Evolutionary conservation across 2,113 vertebrate genomes (phyloP).

Genomic region (Gasterosteus aculeatus): DNA sequence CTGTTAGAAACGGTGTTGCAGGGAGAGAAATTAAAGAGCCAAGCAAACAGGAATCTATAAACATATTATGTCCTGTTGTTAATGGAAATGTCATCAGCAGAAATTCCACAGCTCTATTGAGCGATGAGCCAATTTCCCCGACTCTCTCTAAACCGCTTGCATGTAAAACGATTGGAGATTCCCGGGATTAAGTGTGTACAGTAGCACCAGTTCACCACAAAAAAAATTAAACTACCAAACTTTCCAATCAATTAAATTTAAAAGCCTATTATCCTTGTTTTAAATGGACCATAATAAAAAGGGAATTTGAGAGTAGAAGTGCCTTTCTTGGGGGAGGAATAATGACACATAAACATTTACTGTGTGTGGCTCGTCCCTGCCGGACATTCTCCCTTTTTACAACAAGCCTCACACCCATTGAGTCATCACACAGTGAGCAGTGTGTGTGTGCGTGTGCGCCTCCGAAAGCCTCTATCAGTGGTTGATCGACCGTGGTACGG

Average conservation of each 20-base stretch:
- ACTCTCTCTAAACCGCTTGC: conserved; percentile 64
- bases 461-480: conserved; percentile 48
- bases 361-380: conserved; percentile 63
- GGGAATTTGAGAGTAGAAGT: conserved; percentile 47
- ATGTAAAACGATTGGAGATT: conserved; percentile 77
- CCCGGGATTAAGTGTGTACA: conserved; percentile 66
- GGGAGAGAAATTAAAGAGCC: conserved; percentile 75
- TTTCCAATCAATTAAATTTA: conserved; percentile 84
- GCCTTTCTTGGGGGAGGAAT: conserved; percentile 59
- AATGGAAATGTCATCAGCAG: conserved; percentile 76
- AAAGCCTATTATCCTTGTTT: conserved; percentile 62
- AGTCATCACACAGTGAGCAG: conserved; percentile 61
- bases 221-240: conserved; percentile 77
- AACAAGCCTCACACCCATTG: conserved; percentile 46
- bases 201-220: conserved; percentile 54
- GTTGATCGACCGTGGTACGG: conserved; percentile 63
- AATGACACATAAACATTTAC: conserved; percentile 80
- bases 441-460: not conserved
- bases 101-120: conserved; percentile 66
- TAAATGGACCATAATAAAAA: conserved; percentile 68
- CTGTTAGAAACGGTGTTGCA: conserved; percentile 73
- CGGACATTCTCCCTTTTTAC: conserved; percentile 55
- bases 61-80: conserved; percentile 76
- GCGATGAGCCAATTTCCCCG: conserved; percentile 64
- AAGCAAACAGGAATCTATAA: conserved; percentile 78